phyloP scores from a whole-genome alignment of 2,888 invertebrate species.

The Didymodactylos carnosus region DNA sequence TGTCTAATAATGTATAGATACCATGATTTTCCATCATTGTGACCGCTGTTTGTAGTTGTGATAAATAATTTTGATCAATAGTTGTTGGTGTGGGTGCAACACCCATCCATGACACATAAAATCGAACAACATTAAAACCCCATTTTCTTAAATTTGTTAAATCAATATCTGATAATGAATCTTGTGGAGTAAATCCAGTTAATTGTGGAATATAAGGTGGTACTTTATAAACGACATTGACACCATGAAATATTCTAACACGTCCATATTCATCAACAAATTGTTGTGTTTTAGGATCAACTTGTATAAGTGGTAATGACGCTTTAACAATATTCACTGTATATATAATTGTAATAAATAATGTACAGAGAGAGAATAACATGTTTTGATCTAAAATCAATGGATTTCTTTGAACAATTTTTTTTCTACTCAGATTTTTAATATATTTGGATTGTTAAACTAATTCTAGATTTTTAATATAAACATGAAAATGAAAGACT shows the following conservation, averaged over 20 bases:
- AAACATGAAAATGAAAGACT: too few species aligned
- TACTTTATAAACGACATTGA: constrained; percentile 20
- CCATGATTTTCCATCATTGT: constrained; percentile 17
- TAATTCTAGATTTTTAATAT: too few species aligned
- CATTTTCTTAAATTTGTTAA: constrained; percentile 18
- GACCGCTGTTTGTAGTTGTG: constrained; percentile 17
- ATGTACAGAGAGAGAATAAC: too few species aligned
- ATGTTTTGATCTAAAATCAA: too few species aligned
- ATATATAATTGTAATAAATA: too few species aligned
- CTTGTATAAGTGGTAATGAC: neutral
- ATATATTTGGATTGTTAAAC: too few species aligned
- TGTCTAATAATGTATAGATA: constrained; percentile 21
- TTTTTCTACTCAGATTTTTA: too few species aligned
- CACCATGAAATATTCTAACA: constrained; percentile 21
- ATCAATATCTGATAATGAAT: constrained; percentile 18
- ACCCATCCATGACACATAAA: constrained; percentile 24
- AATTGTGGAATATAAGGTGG: constrained; percentile 18
- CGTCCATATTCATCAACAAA: constrained; percentile 19
- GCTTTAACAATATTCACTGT: too few species aligned
- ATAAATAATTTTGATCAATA: constrained; percentile 21
- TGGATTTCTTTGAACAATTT: too few species aligned
- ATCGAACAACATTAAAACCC: constrained; percentile 24
- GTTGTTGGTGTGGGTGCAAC: constrained; percentile 17
- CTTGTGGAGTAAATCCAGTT: neutral
- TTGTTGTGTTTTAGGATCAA: constrained; percentile 1